Base-by-base conservation (phyloP, 2,797 vertebrate species). In the Myotis vivesi region DNA sequence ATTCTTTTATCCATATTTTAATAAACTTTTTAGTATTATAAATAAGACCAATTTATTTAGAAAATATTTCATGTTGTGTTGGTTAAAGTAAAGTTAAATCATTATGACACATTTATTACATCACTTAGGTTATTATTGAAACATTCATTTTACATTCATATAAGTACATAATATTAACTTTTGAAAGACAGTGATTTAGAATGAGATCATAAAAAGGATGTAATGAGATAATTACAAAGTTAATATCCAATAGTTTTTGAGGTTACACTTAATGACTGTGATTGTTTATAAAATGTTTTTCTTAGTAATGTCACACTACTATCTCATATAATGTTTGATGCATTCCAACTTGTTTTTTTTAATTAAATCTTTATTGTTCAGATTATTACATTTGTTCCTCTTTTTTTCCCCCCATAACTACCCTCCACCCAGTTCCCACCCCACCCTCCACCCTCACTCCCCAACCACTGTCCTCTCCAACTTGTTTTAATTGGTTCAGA, bases 221-320 rank as follows among this genome's bases (percentile, higher is more conserved):
- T 89, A 95, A 96, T 95, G 69, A 96, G 38, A 79, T 86, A 92
- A 94, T 82, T 17, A 87, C 23, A 77, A 87, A 82, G 38, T 80
- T 94, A 84, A 38, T 69, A 62, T 46, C 25, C 46, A 90, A 57
- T 8, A 57, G 8, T 22, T 72, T 88, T 84, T 87, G 12, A 95
- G 64, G 36, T 92, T 90, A 93, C 92, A 64, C 8, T 66, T 57
- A 89, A 84, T 77, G 46, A 53, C 15, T 51, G 2, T 33, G 19
- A 68, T 68, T 53, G 17, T 82, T 87, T 87, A 69, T 53, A 69
- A 95, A 64, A 51, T 73, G 0, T 6, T 82, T 62, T 73, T 30
- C 20, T 92, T 73, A 83, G 19, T 53, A 33, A 91, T 77, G 89
- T 89, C 49, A 80, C 5, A 38, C 25, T 82, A 38, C 23, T 75